Evolutionary conservation across 92 coral and sea anemone genomes (phyloP).

Genomic region (Siderastrea siderea): DNA sequence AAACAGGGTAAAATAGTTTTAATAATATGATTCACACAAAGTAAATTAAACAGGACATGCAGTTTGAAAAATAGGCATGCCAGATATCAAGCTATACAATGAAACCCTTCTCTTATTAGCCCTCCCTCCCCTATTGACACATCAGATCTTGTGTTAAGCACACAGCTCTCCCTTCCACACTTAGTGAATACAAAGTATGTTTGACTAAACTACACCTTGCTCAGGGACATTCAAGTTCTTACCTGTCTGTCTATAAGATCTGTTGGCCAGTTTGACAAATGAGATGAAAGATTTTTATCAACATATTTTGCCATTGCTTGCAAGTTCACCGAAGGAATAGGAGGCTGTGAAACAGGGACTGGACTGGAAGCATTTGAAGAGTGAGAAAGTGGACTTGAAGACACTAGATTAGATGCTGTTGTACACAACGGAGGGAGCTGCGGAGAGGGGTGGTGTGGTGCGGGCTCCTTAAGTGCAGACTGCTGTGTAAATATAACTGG

Average conservation of each 20-base stretch:
- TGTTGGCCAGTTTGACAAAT: conserved; percentile 85
- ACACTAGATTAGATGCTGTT: conserved; percentile 53
- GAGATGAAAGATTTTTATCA: conserved; percentile 79
- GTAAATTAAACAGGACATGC: background rate
- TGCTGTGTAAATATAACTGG: conserved; percentile 75
- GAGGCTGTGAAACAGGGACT: conserved; percentile 71
- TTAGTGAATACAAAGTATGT: too few relatives aligned
- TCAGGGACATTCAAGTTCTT: background rate
- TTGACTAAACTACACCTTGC: too few relatives aligned
- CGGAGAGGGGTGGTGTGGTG: conserved; percentile 43
- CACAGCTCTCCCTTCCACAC: too few relatives aligned
- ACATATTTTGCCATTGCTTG: conserved; percentile 81
- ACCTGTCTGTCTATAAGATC: conserved; percentile 97
- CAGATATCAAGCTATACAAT: too few relatives aligned
- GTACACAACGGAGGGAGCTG: conserved; percentile 61
- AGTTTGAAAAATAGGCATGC: background rate
- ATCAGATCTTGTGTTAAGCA: too few relatives aligned
- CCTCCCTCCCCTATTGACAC: too few relatives aligned
- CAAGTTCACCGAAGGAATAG: conserved; percentile 81
- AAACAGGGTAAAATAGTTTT: background rate
- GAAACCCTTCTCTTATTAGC: too few relatives aligned
- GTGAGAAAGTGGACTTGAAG: conserved; percentile 75
- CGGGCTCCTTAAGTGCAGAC: conserved; percentile 39
- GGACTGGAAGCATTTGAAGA: conserved; percentile 79
- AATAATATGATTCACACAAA: too few relatives aligned